These are phyloP conservation scores for Lithobates pipiens DNA, from an alignment of 2,797 vertebrate species.

Conservation along the genomic window DNA sequence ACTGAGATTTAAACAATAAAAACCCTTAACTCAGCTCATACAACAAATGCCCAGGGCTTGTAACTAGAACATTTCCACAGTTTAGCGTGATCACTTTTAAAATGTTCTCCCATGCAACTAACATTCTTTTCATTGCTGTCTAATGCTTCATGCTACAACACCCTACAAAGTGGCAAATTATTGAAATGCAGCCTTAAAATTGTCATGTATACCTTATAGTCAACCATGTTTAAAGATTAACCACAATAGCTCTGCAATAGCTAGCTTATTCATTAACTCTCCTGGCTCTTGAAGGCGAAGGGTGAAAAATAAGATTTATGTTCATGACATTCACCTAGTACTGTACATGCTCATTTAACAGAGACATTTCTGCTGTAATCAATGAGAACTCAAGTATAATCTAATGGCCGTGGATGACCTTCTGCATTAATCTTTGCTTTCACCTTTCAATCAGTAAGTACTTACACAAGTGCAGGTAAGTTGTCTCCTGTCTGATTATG, in stretches of 20 bases:
- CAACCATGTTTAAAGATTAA: constrained; percentile 20
- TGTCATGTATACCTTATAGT: background rate
- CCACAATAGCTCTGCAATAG: background rate
- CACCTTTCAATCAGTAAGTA: no score
- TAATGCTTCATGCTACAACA: constrained; percentile 7
- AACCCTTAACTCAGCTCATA: background rate
- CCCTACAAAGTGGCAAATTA: background rate
- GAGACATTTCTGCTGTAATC: no score
- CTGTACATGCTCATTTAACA: no score
- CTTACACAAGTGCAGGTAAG: no score
- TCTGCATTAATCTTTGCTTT: no score
- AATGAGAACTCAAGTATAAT: no score
- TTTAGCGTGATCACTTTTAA: no score
- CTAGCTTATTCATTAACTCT: constrained; percentile 24
- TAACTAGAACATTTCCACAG: background rate
- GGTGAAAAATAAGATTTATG: constrained; percentile 1
- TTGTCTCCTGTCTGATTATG: no score
- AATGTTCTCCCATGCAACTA: no score
- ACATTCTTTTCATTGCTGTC: background rate
- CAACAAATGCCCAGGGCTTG: background rate
- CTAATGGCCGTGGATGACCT: no score
- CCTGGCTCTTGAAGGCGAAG: background rate
- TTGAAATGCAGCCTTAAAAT: constrained; percentile 1
- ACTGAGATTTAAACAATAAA: background rate
- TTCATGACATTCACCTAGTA: no score